Evolutionary conservation across 37 sponge, comb jelly and placozoan species (phyloP), one percentile per base, ranked within the genome.

Genomic region (Chondrilla cf. caribensis): DNA sequence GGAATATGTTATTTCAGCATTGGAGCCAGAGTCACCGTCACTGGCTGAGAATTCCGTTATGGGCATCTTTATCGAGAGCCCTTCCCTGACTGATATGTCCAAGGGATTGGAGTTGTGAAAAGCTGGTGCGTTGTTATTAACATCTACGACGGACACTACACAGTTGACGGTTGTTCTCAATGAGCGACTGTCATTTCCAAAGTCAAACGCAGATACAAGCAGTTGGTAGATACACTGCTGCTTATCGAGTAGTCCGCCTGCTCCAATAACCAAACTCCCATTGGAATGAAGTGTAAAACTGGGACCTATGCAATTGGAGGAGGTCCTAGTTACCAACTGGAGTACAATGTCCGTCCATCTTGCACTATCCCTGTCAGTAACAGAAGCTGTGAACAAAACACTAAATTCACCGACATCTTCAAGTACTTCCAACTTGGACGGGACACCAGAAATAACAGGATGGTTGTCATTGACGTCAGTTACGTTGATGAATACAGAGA

Each of bases 381-480:
- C 76, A 37, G 3, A 11, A 18, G 25, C 76, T 4, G 25, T 73
- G 44, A 73, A 73, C 19, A 73, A 43, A 9, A n/a, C 25, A 24
- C 6, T 39, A 21, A 41, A 41, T 15, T n/a, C 38, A 41, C 25
- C 24, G 25, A n/a, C 25, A 22, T 38, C 41, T 43, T 39, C 44
- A 40, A 25, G 24, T 19, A 41, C 25, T 31, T 43, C 15, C 5
- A 73, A 11, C 41, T 1, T 14, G 18, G 38, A 0, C 0, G 76
- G 76, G 11, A 73, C 43, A 3, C 19, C 37, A 7, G 68, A 40
- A 39, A 93, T 86, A 8, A 76, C 31, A 0, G 93, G 93, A 2
- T 54, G 0, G 58, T 93, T 86, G 79, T 93, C 87, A 79, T 93
- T 93, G 21, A 77, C 70, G 67, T 89, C 90, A 21, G 62, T 42